These are phyloP conservation scores for Zele albiditarsus DNA, from an alignment of 2,888 invertebrate genomes.

Conservation along the genomic window DNA sequence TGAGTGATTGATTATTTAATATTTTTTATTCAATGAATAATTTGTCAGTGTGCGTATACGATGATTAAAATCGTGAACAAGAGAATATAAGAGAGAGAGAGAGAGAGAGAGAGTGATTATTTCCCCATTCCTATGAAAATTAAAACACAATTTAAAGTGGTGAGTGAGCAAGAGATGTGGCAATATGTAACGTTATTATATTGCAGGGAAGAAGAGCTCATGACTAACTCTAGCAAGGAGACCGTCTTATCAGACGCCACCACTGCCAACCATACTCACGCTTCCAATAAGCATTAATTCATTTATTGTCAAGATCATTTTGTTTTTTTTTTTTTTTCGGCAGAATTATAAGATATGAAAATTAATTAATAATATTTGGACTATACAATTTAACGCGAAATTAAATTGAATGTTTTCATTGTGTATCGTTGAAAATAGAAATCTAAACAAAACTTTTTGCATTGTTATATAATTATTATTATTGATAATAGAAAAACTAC, in stretches of 20 bases:
- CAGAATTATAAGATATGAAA: background rate
- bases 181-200: slow-evolving; percentile 68
- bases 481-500: background rate
- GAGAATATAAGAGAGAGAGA: background rate
- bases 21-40: background rate
- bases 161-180: slow-evolving; percentile 38
- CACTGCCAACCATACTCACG: slow-evolving; percentile 69
- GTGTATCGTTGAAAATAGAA: background rate
- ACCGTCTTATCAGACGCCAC: slow-evolving; percentile 70
- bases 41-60: background rate
- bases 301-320: slow-evolving; percentile 15
- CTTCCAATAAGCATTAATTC: slow-evolving; percentile 64
- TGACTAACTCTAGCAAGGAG: slow-evolving; percentile 72
- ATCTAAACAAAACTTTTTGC: background rate
- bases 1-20: background rate
- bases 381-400: background rate
- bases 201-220: slow-evolving; percentile 72
- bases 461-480: background rate
- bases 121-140: slow-evolving; percentile 18
- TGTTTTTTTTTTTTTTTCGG: background rate
- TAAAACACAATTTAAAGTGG: background rate
- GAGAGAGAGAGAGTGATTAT: slow-evolving; percentile 9
- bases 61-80: background rate
- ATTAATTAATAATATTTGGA: background rate
- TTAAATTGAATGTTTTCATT: background rate